These are phyloP conservation scores for Sandelia bainsii DNA, from an alignment of 2,797 vertebrate genomes.

Conservation along the genomic window DNA sequence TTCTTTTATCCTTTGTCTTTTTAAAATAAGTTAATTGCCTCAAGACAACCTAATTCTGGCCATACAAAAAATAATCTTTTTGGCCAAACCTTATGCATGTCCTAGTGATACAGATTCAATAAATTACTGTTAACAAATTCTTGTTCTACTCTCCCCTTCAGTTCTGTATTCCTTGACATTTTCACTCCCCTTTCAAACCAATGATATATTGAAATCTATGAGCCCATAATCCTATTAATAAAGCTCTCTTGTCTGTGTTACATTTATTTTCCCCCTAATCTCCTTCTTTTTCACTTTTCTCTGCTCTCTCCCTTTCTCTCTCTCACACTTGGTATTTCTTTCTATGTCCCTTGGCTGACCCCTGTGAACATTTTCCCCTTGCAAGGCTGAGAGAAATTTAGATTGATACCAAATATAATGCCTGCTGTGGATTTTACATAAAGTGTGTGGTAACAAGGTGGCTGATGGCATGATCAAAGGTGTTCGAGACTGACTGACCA, in stretches of 20 bases:
- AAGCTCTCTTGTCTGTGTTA: constrained; percentile 90
- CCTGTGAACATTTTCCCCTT: constrained; percentile 86
- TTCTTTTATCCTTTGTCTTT: constrained; percentile 29
- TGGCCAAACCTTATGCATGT: constrained; percentile 50
- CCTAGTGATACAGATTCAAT: constrained; percentile 62
- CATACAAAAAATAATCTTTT: constrained; percentile 45
- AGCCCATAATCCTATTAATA: constrained; percentile 94
- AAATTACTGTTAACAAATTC: constrained; percentile 80
- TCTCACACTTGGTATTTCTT: constrained; percentile 69
- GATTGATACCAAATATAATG: constrained; percentile 86
- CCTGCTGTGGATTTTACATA: constrained; percentile 74
- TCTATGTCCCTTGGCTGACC: constrained; percentile 90
- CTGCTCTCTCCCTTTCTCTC: constrained; percentile 59
- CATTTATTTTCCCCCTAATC: constrained; percentile 93
- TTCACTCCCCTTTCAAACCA: constrained; percentile 77
- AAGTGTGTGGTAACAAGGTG: constrained; percentile 70
- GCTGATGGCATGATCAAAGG: constrained; percentile 80
- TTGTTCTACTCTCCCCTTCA: constrained; percentile 65
- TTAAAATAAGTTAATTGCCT: constrained; percentile 28
- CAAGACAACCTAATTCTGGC: constrained; percentile 22
- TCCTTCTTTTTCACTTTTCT: constrained; percentile 85
- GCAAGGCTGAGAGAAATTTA: constrained; percentile 82
- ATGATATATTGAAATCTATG: constrained; percentile 88
- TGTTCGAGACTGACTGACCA: constrained; percentile 75
- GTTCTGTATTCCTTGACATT: constrained; percentile 70